Conservation (phyloP, 2,113 vertebrate species). For the Tringa solitaria region DNA sequence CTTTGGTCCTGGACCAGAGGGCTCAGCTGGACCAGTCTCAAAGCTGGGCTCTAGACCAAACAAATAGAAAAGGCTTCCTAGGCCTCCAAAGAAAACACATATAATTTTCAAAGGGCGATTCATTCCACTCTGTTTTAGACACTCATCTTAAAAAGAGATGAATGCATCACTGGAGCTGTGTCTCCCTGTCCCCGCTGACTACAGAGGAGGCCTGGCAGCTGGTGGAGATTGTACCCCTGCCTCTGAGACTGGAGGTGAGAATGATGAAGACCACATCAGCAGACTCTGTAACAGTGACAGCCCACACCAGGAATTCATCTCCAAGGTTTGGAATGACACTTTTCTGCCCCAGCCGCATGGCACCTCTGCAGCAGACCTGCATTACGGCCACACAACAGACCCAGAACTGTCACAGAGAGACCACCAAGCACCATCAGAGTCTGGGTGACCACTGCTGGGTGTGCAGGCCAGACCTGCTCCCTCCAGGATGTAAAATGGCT, state of each 20-base stretch:
- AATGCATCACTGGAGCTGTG: not conserved
- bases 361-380: not conserved
- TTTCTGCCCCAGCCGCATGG: not conserved
- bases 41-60: not conserved
- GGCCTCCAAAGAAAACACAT: not conserved
- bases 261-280: not conserved
- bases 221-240: not conserved
- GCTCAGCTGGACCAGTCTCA: not conserved
- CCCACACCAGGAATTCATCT: not conserved
- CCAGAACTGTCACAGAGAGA: not conserved
- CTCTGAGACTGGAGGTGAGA: not conserved
- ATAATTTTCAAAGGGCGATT: not conserved
- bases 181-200: not conserved
- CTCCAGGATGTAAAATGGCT: not conserved
- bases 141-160: not conserved
- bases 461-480: rapidly evolving
- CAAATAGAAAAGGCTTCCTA: not conserved
- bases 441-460: rapidly evolving
- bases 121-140: not conserved
- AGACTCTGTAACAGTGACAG: not conserved
- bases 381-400: not conserved
- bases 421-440: not conserved
- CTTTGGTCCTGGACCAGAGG: not conserved
- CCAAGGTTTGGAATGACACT: rapidly evolving
- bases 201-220: not conserved